Evolutionary conservation across 2,888 invertebrate species (phyloP).

Genomic region (Trichogramma dendrolimi): DNA sequence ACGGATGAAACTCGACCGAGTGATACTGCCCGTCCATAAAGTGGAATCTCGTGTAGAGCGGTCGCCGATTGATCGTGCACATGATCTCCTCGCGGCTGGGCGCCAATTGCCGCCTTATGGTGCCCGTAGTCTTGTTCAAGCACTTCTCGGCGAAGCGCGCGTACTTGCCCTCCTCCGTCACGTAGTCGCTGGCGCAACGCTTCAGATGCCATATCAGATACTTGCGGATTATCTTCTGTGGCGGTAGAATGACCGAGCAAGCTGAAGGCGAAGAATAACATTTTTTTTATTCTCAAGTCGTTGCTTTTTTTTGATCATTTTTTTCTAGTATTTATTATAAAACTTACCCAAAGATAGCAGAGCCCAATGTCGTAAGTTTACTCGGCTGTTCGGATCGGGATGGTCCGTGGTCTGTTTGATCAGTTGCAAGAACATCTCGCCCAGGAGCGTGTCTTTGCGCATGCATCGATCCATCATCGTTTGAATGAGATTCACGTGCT

Average conservation of each 20-base stretch:
- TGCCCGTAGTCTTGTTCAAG: conserved; percentile 67
- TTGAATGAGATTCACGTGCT: conserved; percentile 84
- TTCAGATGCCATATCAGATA: conserved; percentile 86
- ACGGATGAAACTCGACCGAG: conserved; percentile 91
- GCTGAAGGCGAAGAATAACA: conserved; percentile 44
- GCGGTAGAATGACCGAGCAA: conserved; percentile 79
- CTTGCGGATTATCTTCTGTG: conserved; percentile 78
- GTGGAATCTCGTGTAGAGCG: conserved; percentile 85
- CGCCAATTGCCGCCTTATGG: conserved; percentile 79
- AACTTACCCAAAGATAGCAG: conserved; percentile 62
- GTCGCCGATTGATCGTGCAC: conserved; percentile 85
- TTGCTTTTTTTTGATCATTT: too few relatives aligned
- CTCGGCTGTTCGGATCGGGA: conserved; percentile 82
- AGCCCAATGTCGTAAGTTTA: conserved; percentile 89
- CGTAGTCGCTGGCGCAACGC: conserved; percentile 80
- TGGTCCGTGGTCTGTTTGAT: conserved; percentile 92
- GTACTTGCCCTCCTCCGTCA: conserved; percentile 91
- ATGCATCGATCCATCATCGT: conserved; percentile 85
- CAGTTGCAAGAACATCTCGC: conserved; percentile 86
- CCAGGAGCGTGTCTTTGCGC: conserved; percentile 81
- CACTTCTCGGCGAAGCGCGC: conserved; percentile 89
- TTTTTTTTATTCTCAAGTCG: too few relatives aligned
- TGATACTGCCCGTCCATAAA: conserved; percentile 94
- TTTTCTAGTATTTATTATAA: too few relatives aligned
- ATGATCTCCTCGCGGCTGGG: conserved; percentile 89